Evolutionary conservation across 2,888 invertebrate species (phyloP).

Genomic region (Harpalus rufipes): DNA sequence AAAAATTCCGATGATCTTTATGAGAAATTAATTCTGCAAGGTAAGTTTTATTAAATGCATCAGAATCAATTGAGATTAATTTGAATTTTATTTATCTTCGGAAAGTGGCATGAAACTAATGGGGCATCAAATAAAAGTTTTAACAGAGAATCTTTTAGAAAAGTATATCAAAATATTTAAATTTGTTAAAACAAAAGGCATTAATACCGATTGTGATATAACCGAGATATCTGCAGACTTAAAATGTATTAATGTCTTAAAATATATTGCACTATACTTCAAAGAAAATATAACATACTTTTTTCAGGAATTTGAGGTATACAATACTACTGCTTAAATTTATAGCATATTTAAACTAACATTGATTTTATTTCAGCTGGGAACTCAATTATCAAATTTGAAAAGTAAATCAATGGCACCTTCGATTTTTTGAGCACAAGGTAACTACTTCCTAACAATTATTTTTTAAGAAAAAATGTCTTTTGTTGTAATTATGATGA

Average conservation of each 20-base stretch:
- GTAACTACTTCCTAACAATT: neutral
- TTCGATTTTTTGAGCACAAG: neutral
- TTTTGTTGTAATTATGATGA: no score
- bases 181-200: neutral
- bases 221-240: neutral
- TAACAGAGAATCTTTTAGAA: neutral
- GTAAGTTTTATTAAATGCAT: constrained; percentile 8
- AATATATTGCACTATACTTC: neutral
- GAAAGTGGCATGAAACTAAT: constrained; percentile 16
- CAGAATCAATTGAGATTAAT: neutral
- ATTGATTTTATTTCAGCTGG: neutral
- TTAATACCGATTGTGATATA: neutral
- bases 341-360: neutral
- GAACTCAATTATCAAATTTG: neutral
- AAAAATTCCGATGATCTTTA: neutral
- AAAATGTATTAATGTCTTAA: neutral
- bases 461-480: neutral
- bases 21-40: constrained; percentile 13
- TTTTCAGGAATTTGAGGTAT: neutral
- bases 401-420: neutral
- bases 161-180: neutral
- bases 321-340: neutral
- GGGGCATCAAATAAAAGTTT: constrained; percentile 19
- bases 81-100: constrained; percentile 5
- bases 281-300: neutral